These are phyloP conservation scores for Drosophila eugracilis DNA, from an alignment of 1,140 invertebrate species.

Conservation along the genomic window DNA sequence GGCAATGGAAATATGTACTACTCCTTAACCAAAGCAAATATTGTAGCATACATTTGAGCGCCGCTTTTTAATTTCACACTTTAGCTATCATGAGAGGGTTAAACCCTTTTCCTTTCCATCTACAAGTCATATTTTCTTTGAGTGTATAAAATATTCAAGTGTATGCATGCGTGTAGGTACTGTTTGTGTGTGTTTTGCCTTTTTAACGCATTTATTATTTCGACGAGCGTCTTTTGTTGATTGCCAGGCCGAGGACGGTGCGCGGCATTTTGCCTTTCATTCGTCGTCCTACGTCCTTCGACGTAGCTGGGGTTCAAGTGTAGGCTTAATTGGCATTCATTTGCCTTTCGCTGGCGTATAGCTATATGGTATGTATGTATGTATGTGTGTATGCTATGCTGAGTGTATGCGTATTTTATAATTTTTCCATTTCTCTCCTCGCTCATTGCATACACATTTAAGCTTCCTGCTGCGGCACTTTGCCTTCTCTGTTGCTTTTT, in stretches of 20 bases:
- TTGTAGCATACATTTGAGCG: not conserved
- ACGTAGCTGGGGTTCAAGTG: slow-evolving; percentile 61
- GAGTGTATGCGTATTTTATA: slow-evolving; percentile 64
- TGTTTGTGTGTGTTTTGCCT: slow-evolving; percentile 25
- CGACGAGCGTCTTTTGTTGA: slow-evolving; percentile 75
- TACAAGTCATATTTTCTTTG: not conserved
- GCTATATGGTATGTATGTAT: slow-evolving; percentile 3
- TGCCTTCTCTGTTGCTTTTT: slow-evolving; percentile 59
- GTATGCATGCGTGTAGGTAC: slow-evolving; percentile 19
- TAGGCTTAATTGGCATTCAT: slow-evolving; percentile 80
- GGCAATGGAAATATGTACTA: not conserved
- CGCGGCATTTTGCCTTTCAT: slow-evolving; percentile 34
- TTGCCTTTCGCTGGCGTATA: slow-evolving; percentile 7
- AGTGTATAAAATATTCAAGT: not conserved
- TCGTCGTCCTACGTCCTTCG: slow-evolving; percentile 50
- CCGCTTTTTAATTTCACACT: too few relatives aligned
- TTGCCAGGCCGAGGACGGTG: slow-evolving; percentile 48
- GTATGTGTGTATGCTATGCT: slow-evolving; percentile 11
- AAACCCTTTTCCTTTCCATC: too few relatives aligned
- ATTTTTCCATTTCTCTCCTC: slow-evolving; percentile 71
- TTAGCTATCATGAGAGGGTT: too few relatives aligned
- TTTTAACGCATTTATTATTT: slow-evolving; percentile 78
- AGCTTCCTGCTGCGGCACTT: slow-evolving; percentile 52
- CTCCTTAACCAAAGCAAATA: not conserved
- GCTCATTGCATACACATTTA: slow-evolving; percentile 67